phyloP scores from a whole-genome alignment of 2,113 vertebrate species.

The Actinemys pallida region DNA sequence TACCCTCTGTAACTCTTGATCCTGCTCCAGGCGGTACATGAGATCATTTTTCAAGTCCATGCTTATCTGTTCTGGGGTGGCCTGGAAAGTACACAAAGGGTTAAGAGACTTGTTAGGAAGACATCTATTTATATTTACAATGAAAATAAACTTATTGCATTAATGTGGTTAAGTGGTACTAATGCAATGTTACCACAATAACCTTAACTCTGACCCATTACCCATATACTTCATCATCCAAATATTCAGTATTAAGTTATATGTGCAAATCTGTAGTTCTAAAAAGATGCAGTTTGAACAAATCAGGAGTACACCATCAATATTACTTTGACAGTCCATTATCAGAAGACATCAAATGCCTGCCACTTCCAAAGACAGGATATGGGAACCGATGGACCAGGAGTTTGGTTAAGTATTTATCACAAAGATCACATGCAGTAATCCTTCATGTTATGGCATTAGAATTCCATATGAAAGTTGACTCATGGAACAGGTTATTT shows the following conservation, averaged over 20 bases:
- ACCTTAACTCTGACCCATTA: not conserved
- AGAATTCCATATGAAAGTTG: not conserved
- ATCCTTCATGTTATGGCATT: not conserved
- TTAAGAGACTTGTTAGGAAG: not conserved
- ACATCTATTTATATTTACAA: not conserved
- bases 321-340: not conserved
- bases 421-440: not conserved
- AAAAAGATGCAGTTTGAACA: not conserved
- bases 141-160: not conserved
- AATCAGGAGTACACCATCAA: not conserved
- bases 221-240: not conserved
- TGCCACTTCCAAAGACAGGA: not conserved
- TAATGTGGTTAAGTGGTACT: not conserved
- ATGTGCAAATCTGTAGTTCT: not conserved
- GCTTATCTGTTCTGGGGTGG: slow-evolving; percentile 94
- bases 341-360: not conserved
- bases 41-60: slow-evolving; percentile 88
- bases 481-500: too few relatives aligned
- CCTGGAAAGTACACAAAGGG: slow-evolving; percentile 75
- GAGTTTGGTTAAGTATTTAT: not conserved
- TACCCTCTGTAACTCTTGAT: slow-evolving; percentile 87
- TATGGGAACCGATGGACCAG: not conserved
- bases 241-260: not conserved
- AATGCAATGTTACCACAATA: not conserved
- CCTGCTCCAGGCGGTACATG: slow-evolving; percentile 86